These are phyloP conservation scores for Cydia fagiglandana DNA, from an alignment of 1,140 invertebrate genomes.

Conservation along the genomic window DNA sequence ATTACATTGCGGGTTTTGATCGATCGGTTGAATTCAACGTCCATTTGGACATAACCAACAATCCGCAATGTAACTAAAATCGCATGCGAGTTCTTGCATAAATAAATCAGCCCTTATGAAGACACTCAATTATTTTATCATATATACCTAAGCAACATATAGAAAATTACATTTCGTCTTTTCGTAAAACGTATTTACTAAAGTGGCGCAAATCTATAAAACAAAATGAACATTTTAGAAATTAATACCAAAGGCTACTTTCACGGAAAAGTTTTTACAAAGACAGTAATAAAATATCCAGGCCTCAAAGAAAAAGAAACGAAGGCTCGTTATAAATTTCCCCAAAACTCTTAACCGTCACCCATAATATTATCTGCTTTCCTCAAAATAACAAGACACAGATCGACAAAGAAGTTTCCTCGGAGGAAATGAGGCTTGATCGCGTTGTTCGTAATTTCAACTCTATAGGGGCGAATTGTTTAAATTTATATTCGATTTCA, in stretches of 20 bases:
- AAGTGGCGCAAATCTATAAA: not conserved
- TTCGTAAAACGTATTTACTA: not conserved
- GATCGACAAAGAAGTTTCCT: constrained; percentile 51
- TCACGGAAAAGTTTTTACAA: constrained; percentile 11
- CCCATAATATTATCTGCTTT: constrained; percentile 43
- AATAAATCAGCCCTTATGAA: too few relatives aligned
- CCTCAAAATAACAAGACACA: constrained; percentile 47
- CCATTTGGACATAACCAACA: too few relatives aligned
- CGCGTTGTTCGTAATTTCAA: constrained; percentile 45
- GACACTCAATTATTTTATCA: too few relatives aligned
- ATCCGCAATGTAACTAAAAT: too few relatives aligned
- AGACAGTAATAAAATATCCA: constrained; percentile 28
- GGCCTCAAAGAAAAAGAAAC: constrained; percentile 34
- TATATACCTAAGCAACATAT: not conserved
- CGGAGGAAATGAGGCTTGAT: constrained; percentile 49
- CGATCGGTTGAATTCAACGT: too few relatives aligned
- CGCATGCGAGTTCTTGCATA: too few relatives aligned
- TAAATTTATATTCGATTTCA: constrained; percentile 35
- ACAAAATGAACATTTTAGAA: not conserved
- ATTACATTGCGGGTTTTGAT: too few relatives aligned
- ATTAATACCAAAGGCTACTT: not conserved
- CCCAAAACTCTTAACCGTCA: constrained; percentile 41
- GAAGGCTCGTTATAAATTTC: constrained; percentile 43
- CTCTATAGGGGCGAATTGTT: constrained; percentile 44
- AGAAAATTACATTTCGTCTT: constrained; percentile 17